These are phyloP conservation scores for Xenentodon cancila DNA, from an alignment of 2,797 vertebrate species.

Conservation along the genomic window DNA sequence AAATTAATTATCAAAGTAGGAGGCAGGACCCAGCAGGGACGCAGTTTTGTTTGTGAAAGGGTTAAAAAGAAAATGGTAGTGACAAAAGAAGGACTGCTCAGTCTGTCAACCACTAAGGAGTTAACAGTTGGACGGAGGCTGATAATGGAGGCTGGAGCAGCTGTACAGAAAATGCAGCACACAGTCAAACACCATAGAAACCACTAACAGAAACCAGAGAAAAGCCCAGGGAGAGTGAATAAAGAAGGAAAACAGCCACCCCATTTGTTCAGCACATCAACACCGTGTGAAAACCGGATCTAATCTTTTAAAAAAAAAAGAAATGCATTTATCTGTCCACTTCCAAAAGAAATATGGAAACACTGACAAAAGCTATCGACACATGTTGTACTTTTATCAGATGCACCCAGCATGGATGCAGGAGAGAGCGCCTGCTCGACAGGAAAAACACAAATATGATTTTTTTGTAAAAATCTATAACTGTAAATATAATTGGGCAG, in stretches of 20 bases:
- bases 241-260: constrained; percentile 21
- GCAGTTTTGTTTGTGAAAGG: constrained; percentile 45
- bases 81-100: constrained; percentile 51
- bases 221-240: constrained; percentile 13
- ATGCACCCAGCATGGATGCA: no score
- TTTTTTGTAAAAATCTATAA: no score
- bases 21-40: constrained; percentile 14
- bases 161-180: constrained; percentile 50
- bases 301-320: constrained; percentile 22
- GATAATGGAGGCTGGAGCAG: constrained; percentile 64
- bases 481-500: no score
- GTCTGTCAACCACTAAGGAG: constrained; percentile 47
- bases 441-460: no score
- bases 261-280: constrained; percentile 21
- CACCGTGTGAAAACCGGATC: constrained; percentile 11
- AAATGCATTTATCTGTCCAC: constrained; percentile 10
- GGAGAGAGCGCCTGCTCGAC: no score
- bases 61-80: constrained; percentile 62
- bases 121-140: constrained; percentile 62
- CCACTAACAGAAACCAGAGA: constrained; percentile 32
- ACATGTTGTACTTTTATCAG: not conserved
- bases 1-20: constrained; percentile 58
- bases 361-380: no score
- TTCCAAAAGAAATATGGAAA: constrained; percentile 5
- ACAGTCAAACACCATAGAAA: constrained; percentile 52